Conservation (phyloP, 2,113 vertebrate genomes). For the Nyctibius bracteatus region DNA sequence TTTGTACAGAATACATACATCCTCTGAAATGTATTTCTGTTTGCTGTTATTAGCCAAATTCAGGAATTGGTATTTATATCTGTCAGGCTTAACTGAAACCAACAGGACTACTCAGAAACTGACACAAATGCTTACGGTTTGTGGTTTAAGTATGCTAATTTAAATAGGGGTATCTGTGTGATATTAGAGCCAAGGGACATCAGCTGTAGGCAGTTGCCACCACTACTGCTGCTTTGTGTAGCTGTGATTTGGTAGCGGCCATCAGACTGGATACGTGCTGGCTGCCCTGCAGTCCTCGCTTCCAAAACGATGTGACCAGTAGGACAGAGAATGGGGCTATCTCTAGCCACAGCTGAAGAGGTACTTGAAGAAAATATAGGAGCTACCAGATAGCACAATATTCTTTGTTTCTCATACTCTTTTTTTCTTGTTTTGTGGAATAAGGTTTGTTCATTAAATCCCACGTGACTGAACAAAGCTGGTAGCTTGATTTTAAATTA, state of each 20-base stretch:
- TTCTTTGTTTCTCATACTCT: background rate
- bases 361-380: background rate
- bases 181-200: no score
- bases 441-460: background rate
- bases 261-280: accelerated
- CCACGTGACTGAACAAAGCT: background rate
- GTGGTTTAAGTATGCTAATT: background rate
- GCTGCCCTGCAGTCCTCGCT: background rate
- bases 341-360: background rate
- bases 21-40: background rate
- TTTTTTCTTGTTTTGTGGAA: background rate
- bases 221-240: background rate
- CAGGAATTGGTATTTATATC: background rate
- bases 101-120: background rate
- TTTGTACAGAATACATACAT: background rate
- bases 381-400: background rate
- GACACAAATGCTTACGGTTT: background rate
- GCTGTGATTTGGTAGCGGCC: background rate
- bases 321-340: background rate
- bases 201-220: background rate
- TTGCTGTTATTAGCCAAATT: background rate
- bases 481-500: background rate
- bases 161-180: background rate
- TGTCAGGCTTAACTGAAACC: background rate
- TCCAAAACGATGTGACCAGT: background rate